phyloP scores from a whole-genome alignment of 35 echinoderm and acorn worm species.

The Amphiura filiformis region DNA sequence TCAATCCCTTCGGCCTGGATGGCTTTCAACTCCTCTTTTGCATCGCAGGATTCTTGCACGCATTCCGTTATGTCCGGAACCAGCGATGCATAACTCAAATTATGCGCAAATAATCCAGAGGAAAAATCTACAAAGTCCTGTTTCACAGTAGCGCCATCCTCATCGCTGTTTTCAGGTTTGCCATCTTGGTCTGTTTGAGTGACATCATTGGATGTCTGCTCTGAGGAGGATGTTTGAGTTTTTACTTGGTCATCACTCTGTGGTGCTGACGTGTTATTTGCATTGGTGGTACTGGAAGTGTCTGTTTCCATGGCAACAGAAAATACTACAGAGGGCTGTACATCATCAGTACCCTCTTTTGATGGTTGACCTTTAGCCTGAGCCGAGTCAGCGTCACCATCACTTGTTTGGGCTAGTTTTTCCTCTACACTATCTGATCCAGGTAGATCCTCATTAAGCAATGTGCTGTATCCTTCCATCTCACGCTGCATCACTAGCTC shows the following conservation, averaged over 20 bases:
- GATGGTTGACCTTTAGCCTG: background rate
- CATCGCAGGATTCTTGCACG: slow-evolving; percentile 46
- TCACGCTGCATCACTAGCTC: background rate
- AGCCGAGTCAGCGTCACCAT: background rate
- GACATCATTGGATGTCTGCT: background rate
- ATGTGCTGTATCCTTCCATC: background rate
- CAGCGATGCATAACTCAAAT: slow-evolving; percentile 58
- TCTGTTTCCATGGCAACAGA: background rate
- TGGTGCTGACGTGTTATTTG: background rate
- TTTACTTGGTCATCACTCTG: no score
- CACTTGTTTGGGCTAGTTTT: background rate
- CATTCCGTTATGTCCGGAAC: slow-evolving; percentile 84
- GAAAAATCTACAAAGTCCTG: slow-evolving; percentile 87
- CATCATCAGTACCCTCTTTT: no score
- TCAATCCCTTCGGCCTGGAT: slow-evolving; percentile 67
- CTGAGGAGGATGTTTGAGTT: background rate
- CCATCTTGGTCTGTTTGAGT: background rate
- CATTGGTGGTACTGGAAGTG: background rate
- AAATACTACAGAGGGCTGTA: no score
- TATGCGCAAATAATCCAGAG: slow-evolving; percentile 67
- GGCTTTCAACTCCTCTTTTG: slow-evolving; percentile 44
- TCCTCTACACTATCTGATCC: background rate
- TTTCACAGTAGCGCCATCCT: background rate
- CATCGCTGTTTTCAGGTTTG: background rate
- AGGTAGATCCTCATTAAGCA: background rate